These are phyloP conservation scores for Caprella mutica DNA, from an alignment of 2,888 invertebrate species.

Conservation along the genomic window DNA sequence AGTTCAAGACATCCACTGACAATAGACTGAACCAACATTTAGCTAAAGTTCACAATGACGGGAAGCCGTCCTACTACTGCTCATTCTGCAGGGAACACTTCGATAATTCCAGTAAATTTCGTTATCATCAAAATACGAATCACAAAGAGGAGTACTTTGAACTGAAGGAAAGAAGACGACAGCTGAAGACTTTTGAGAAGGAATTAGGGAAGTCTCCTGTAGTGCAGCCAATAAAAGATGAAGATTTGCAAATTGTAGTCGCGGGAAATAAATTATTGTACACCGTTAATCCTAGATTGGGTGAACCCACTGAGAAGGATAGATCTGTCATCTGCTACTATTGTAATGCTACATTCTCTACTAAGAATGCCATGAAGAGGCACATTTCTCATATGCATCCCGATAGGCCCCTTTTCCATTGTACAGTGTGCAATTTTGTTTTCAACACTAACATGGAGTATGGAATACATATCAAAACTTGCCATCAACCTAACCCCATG, in stretches of 20 bases:
- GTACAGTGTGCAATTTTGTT: slow-evolving; percentile 18
- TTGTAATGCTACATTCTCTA: slow-evolving; percentile 20
- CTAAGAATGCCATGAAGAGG: slow-evolving; percentile 23
- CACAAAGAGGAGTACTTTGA: slow-evolving; percentile 17
- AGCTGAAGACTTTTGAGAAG: neutral
- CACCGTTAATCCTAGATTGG: slow-evolving; percentile 18
- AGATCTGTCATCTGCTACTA: slow-evolving; percentile 19
- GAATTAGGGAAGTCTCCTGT: slow-evolving; percentile 2
- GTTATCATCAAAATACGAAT: slow-evolving; percentile 24
- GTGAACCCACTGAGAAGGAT: slow-evolving; percentile 14
- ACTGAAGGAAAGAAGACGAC: neutral
- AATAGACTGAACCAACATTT: slow-evolving; percentile 19
- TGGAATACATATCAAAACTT: no score
- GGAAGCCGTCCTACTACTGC: slow-evolving; percentile 18
- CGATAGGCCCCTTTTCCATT: slow-evolving; percentile 15
- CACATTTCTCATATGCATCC: slow-evolving; percentile 21
- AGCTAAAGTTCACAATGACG: slow-evolving; percentile 14
- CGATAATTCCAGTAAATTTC: slow-evolving; percentile 17
- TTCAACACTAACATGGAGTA: slow-evolving; percentile 21
- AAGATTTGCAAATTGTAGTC: slow-evolving; percentile 17
- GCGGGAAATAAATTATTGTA: slow-evolving; percentile 14
- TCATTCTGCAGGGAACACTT: slow-evolving; percentile 19
- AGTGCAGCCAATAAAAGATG: slow-evolving; percentile 4
- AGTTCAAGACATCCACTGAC: slow-evolving; percentile 19
- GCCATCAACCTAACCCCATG: no score